Base-by-base conservation (phyloP, 1,140 invertebrate genomes). In the Portunus trituberculatus region DNA sequence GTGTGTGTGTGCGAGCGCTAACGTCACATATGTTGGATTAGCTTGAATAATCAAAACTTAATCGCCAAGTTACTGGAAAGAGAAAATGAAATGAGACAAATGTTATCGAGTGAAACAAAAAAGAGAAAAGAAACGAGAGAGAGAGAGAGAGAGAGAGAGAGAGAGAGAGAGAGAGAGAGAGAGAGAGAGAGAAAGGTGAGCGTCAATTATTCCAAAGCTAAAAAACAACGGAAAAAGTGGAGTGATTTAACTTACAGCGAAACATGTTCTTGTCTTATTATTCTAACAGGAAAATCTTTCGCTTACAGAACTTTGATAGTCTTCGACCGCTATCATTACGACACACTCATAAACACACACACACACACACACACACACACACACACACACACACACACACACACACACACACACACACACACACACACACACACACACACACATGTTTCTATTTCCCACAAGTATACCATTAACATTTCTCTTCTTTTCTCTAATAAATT, bases 101-200 rank as follows among this genome's bases (percentile, higher is more conserved):
- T 25, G 20, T 12, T 20, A 20, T 20, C 20, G 0, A n/a, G 25
- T 76, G 67, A 7, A 25, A 76, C 0, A 7, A n/a, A n/a, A n/a
- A n/a, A 25, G n/a, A 7, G n/a, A n/a, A n/a, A 20, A 25, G n/a
- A 20, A n/a, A 76, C n/a, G n/a, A 76, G n/a, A 76, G 67, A n/a
- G 67, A 76, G n/a, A 76, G 67, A 76, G n/a, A 76, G 52, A 76
- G n/a, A 76, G 67, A 76, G 20, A 76, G 20, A 76, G n/a, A 76
- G 67, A 76, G n/a, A 76, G n/a, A 76, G n/a, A 76, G 67, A 76
- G n/a, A n/a, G 67, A 76, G n/a, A 76, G n/a, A 76, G n/a, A 76
- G n/a, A 76, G 67, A 76, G 20, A 76, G 20, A 76, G n/a, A 76
- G 67, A 76, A n/a, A 76, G n/a, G n/a, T 20, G 1, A 0, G 20